Evolutionary conservation across 2,888 invertebrate species (phyloP).

Genomic region (Eremobia ochroleuca): DNA sequence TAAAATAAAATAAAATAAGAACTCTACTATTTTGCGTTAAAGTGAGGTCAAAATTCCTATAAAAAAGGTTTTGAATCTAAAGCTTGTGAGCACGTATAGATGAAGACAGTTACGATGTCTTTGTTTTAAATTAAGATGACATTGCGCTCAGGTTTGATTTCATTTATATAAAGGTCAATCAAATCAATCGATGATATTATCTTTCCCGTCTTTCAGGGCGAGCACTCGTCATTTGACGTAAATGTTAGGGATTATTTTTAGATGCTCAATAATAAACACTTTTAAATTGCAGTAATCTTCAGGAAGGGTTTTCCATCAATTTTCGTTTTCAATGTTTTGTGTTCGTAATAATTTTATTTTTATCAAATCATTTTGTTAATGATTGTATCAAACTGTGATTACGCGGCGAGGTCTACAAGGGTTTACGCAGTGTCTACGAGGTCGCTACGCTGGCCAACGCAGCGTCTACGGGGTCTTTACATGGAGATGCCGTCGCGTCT

Average conservation of each 20-base stretch:
- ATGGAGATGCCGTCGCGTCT: too few species aligned
- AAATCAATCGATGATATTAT: constrained; percentile 23
- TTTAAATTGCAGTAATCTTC: neutral
- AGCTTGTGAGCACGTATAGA: neutral
- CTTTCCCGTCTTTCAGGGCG: neutral
- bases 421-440: too few species aligned
- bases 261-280: neutral
- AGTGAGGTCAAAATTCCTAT: constrained; percentile 2
- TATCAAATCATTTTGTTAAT: neutral
- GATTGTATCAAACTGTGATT: neutral
- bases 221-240: neutral
- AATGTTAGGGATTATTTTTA: neutral
- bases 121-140: constrained; percentile 27
- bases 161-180: constrained; percentile 23
- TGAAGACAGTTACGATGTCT: neutral
- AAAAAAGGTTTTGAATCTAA: neutral
- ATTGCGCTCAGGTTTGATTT: constrained; percentile 14
- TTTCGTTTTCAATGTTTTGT: neutral
- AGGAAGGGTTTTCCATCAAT: neutral
- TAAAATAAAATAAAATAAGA: too few species aligned
- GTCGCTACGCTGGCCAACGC: neutral
- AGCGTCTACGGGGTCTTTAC: neutral
- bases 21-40: constrained; percentile 7
- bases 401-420: neutral
- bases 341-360: neutral